Conservation (phyloP, 2,797 vertebrate species). For the Zonotrichia albicollis region DNA sequence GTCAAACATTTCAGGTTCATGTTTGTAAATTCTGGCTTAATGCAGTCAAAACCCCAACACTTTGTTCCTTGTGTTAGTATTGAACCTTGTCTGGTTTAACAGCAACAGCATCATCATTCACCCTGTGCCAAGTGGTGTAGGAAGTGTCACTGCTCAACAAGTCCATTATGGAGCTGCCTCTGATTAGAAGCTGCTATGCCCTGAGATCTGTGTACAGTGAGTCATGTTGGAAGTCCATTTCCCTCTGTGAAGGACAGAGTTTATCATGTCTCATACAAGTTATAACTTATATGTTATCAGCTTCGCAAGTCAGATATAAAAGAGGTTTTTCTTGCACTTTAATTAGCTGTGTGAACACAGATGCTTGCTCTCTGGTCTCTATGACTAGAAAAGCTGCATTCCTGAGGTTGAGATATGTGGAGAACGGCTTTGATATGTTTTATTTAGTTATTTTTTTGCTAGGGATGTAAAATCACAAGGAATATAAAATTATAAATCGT, state of each 20-base stretch:
- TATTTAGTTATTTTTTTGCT: neutral
- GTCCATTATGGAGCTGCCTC: constrained; percentile 58
- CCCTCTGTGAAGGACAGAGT: constrained; percentile 56
- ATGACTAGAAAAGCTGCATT: constrained; percentile 29
- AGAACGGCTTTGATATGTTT: constrained; percentile 22
- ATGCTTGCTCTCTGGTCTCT: neutral
- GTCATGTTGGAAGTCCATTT: constrained; percentile 47
- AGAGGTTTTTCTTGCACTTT: constrained; percentile 25
- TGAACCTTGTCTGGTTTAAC: constrained; percentile 54
- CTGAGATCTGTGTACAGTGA: constrained; percentile 56
- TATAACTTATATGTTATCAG: constrained; percentile 57
- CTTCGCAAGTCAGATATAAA: neutral
- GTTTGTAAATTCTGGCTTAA: constrained; percentile 55
- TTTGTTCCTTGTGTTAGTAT: constrained; percentile 6
- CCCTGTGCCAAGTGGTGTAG: constrained; percentile 6
- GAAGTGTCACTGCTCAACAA: constrained; percentile 46
- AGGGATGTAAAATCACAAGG: neutral
- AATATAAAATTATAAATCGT: neutral
- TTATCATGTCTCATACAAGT: constrained; percentile 53
- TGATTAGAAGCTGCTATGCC: constrained; percentile 44
- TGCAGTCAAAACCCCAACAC: neutral
- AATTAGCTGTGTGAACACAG: constrained; percentile 27
- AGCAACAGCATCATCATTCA: constrained; percentile 13
- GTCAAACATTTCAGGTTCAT: constrained; percentile 43
- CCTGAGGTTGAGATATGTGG: constrained; percentile 32